A percentile compares a stretch with the other conserved stretches of the same genome.
phyloP scores from a whole-genome alignment of 2,113 vertebrate species.

The Leptobrachium ailaonicum region DNA sequence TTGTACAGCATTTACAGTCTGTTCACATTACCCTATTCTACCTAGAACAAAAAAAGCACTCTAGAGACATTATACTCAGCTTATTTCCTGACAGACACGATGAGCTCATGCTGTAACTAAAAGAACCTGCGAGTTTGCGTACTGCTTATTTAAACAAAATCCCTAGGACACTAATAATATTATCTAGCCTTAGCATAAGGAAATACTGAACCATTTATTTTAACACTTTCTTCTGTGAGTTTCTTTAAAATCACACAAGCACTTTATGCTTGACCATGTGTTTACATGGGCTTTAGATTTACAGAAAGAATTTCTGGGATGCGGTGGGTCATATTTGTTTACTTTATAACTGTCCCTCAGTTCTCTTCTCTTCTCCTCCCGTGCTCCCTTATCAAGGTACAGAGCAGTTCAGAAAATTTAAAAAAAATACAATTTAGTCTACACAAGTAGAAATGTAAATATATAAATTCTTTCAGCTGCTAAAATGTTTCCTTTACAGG shows the following conservation, averaged over 20 bases:
- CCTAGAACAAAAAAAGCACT: conserved; percentile 48
- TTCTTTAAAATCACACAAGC: background rate
- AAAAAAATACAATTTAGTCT: too few species aligned
- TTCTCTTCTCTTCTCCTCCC: too few species aligned
- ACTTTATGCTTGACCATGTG: background rate
- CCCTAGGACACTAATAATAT: conserved; percentile 29
- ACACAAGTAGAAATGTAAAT: too few species aligned
- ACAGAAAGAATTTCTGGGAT: background rate
- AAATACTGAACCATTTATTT: conserved; percentile 14
- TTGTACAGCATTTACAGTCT: conserved; percentile 47
- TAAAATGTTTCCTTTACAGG: too few species aligned
- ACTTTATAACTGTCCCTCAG: too few species aligned
- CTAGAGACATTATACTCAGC: conserved; percentile 47
- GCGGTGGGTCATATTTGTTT: too few species aligned
- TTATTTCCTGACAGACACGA: conserved; percentile 46
- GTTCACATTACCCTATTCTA: conserved; percentile 50
- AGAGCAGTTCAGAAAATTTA: too few species aligned
- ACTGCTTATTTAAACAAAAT: conserved; percentile 28
- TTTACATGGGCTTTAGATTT: background rate
- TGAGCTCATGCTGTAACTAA: conserved; percentile 44
- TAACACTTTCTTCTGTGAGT: background rate
- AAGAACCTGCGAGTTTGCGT: conserved; percentile 30
- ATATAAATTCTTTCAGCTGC: too few species aligned
- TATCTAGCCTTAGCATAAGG: background rate
- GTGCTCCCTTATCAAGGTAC: too few species aligned